Percentiles rank a stretch among this genome's conserved stretches.
These are phyloP conservation scores for Patella caerulea DNA, from an alignment of 2,888 invertebrate genomes.

Conservation along the genomic window DNA sequence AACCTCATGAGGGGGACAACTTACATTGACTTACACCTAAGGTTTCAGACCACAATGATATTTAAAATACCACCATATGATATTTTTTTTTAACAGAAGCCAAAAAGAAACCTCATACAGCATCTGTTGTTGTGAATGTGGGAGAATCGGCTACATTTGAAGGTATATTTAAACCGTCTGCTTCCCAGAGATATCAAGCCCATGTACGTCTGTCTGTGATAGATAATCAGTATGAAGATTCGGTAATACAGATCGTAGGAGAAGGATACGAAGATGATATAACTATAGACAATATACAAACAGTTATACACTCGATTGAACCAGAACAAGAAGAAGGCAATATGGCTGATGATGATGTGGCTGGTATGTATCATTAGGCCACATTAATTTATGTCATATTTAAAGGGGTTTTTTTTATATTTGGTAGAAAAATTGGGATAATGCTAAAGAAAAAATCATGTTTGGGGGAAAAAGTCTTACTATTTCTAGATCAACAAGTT, in stretches of 20 bases:
- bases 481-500: too few species aligned
- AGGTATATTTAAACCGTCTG: slow-evolving; percentile 60
- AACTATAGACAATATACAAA: slow-evolving; percentile 73
- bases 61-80: too few species aligned
- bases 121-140: slow-evolving; percentile 66
- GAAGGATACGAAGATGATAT: slow-evolving; percentile 74
- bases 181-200: slow-evolving; percentile 65
- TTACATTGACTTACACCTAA: too few species aligned
- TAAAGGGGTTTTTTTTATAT: too few species aligned
- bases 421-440: background rate
- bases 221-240: slow-evolving; percentile 76
- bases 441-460: too few species aligned
- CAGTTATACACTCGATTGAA: slow-evolving; percentile 47
- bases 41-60: too few species aligned
- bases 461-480: too few species aligned
- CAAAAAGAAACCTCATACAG: slow-evolving; percentile 65
- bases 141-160: slow-evolving; percentile 65
- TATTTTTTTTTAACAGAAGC: slow-evolving; percentile 22
- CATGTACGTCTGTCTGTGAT: slow-evolving; percentile 73
- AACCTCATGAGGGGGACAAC: slow-evolving; percentile 61
- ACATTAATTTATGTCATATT: background rate
- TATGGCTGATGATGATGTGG: slow-evolving; percentile 69
- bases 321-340: slow-evolving; percentile 63
- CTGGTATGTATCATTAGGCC: slow-evolving; percentile 46
- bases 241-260: slow-evolving; percentile 72